Evolutionary conservation across 2,797 vertebrate species (phyloP).

Genomic region (Melanotaenia nigrans): DNA sequence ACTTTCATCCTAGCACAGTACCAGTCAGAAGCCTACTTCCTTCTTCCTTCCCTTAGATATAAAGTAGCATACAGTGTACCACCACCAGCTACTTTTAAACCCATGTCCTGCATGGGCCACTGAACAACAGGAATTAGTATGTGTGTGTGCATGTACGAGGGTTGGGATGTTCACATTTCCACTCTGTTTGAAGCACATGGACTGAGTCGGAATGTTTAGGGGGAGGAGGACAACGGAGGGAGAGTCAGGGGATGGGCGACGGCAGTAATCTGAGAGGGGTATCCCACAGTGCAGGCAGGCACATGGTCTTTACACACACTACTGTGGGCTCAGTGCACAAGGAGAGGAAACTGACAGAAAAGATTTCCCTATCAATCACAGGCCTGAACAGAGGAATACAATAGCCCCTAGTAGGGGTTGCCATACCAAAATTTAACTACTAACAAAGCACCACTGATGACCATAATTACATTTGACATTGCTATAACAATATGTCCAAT

Average conservation of each 20-base stretch:
- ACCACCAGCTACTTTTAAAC: constrained; percentile 22
- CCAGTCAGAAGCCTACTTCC: constrained; percentile 15
- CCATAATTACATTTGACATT: not conserved
- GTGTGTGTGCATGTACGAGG: constrained; percentile 57
- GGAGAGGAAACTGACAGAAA: constrained; percentile 20
- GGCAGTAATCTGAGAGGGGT: constrained; percentile 71
- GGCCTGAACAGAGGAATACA: constrained; percentile 11
- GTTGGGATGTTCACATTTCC: constrained; percentile 74
- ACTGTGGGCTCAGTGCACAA: constrained; percentile 17
- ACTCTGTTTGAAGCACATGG: constrained; percentile 77
- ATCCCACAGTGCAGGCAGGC: constrained; percentile 64
- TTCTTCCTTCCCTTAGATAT: constrained; percentile 5
- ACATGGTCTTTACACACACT: constrained; percentile 55
- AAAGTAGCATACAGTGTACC: constrained; percentile 6
- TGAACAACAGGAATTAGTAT: constrained; percentile 72
- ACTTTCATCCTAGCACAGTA: constrained; percentile 30
- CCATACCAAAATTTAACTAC: not conserved
- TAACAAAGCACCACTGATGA: not conserved
- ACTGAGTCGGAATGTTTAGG: constrained; percentile 67
- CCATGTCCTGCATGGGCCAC: constrained; percentile 51
- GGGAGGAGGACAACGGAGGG: constrained; percentile 19
- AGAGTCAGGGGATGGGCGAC: constrained; percentile 31
- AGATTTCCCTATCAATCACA: constrained; percentile 31
- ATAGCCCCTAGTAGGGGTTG: not conserved
- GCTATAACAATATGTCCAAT: not conserved